phyloP scores from a whole-genome alignment of 2,113 vertebrate species.

The Megaleporinus macrocephalus region DNA sequence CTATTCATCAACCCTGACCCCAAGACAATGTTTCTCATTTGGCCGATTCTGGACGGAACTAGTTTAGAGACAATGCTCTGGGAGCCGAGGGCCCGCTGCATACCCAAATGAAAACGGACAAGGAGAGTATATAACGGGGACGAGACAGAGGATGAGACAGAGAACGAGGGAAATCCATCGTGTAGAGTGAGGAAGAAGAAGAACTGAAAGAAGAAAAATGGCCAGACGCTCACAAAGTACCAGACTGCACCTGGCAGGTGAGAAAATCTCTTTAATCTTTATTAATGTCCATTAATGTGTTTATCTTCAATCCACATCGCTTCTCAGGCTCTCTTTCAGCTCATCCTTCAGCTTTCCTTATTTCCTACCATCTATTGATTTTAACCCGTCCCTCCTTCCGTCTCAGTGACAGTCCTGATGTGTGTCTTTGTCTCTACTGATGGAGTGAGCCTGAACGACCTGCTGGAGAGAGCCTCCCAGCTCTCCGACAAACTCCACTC shows the following conservation, averaged over 20 bases:
- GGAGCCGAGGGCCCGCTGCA: slow-evolving; percentile 30
- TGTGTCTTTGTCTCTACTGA: slow-evolving; percentile 53
- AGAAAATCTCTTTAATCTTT: slow-evolving; percentile 17
- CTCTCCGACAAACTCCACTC: slow-evolving; percentile 77
- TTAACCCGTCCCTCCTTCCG: slow-evolving; percentile 34
- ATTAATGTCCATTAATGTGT: too few relatives aligned
- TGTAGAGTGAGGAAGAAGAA: slow-evolving; percentile 7
- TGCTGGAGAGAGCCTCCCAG: slow-evolving; percentile 77
- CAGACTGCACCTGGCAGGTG: slow-evolving; percentile 54
- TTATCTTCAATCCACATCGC: background rate
- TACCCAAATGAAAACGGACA: slow-evolving; percentile 52
- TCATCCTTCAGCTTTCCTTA: background rate
- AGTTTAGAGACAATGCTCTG: slow-evolving; percentile 36
- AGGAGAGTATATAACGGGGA: slow-evolving; percentile 48
- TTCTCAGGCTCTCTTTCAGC: background rate
- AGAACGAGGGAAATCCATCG: background rate
- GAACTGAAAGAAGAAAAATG: slow-evolving; percentile 32
- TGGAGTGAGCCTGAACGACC: slow-evolving; percentile 68
- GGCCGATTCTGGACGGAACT: slow-evolving; percentile 31
- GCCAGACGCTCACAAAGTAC: slow-evolving; percentile 6
- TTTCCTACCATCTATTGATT: background rate
- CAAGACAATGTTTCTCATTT: slow-evolving; percentile 65
- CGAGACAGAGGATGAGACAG: slow-evolving; percentile 10
- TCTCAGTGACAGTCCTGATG: slow-evolving; percentile 53
- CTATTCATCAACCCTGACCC: slow-evolving; percentile 40